These are phyloP conservation scores for Xenopus borealis DNA, from an alignment of 2,113 vertebrate genomes.

Conservation along the genomic window DNA sequence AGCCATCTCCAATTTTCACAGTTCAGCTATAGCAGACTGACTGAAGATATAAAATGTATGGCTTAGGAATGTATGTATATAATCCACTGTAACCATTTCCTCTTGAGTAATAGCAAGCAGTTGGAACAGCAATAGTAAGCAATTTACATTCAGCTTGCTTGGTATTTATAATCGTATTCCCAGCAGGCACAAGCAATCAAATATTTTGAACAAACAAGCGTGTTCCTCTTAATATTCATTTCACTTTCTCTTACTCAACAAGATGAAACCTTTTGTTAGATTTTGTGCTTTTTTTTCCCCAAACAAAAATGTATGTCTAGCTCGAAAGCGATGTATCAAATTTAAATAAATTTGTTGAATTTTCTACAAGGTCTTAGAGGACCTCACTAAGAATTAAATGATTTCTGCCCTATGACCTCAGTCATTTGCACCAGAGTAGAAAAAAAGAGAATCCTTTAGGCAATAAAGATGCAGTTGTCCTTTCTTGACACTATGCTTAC, in stretches of 20 bases:
- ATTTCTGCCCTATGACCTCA: too few relatives aligned
- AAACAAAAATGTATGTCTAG: too few relatives aligned
- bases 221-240: constrained; percentile 48
- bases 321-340: too few relatives aligned
- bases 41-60: constrained; percentile 62
- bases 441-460: too few relatives aligned
- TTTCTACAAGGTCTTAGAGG: too few relatives aligned
- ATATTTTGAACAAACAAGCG: constrained; percentile 62
- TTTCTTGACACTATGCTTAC: too few relatives aligned
- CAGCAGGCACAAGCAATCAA: constrained; percentile 54
- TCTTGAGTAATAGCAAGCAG: constrained; percentile 59
- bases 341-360: too few relatives aligned
- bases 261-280: constrained; percentile 33
- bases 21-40: constrained; percentile 65
- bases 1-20: constrained; percentile 64
- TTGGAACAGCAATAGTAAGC: constrained; percentile 55
- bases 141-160: constrained; percentile 64
- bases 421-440: too few relatives aligned
- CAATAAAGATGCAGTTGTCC: too few relatives aligned
- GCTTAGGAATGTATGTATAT: constrained; percentile 61
- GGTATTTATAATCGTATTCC: constrained; percentile 60
- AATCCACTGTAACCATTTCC: constrained; percentile 61
- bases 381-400: too few relatives aligned
- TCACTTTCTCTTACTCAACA: constrained; percentile 24
- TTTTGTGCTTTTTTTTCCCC: not conserved